Evolutionary conservation across 1,140 invertebrate genomes (phyloP).

Genomic region (Ditylenchus dipsaci): DNA sequence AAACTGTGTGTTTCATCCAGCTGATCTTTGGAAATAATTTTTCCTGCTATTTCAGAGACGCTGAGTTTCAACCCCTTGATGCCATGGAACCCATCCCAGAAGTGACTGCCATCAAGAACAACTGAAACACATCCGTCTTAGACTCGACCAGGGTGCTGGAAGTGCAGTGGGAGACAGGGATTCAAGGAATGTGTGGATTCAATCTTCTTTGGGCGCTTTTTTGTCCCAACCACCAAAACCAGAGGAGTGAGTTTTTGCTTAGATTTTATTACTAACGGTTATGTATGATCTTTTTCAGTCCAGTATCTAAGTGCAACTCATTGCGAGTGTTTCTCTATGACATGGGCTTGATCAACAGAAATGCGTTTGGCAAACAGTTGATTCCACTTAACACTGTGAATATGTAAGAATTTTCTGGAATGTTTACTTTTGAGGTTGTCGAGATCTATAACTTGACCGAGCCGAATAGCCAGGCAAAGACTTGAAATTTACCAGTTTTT

Average conservation of each 20-base stretch:
- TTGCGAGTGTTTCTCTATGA: constrained; percentile 56
- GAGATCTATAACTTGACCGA: too few species aligned
- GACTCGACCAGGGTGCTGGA: constrained; percentile 52
- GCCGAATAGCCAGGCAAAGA: too few species aligned
- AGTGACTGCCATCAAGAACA: constrained; percentile 62
- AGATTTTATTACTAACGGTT: neutral
- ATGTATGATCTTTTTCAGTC: constrained; percentile 17
- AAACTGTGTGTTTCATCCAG: constrained; percentile 66
- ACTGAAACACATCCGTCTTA: constrained; percentile 59
- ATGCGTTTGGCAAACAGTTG: constrained; percentile 39
- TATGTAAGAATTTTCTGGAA: constrained; percentile 9
- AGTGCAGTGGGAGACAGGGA: constrained; percentile 49
- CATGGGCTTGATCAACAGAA: constrained; percentile 47
- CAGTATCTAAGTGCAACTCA: constrained; percentile 41
- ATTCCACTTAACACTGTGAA: constrained; percentile 38
- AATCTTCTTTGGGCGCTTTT: constrained; percentile 33
- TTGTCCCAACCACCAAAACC: constrained; percentile 39
- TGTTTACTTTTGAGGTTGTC: too few species aligned
- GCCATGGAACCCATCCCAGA: constrained; percentile 71
- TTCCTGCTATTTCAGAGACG: constrained; percentile 65
- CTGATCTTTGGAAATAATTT: constrained; percentile 17
- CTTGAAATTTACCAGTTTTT: too few species aligned
- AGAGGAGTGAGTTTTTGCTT: constrained; percentile 11
- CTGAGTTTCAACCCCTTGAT: constrained; percentile 74
- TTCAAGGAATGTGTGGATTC: constrained; percentile 45